Conservation (phyloP, 1,140 invertebrate species). For the Venturia canescens region DNA sequence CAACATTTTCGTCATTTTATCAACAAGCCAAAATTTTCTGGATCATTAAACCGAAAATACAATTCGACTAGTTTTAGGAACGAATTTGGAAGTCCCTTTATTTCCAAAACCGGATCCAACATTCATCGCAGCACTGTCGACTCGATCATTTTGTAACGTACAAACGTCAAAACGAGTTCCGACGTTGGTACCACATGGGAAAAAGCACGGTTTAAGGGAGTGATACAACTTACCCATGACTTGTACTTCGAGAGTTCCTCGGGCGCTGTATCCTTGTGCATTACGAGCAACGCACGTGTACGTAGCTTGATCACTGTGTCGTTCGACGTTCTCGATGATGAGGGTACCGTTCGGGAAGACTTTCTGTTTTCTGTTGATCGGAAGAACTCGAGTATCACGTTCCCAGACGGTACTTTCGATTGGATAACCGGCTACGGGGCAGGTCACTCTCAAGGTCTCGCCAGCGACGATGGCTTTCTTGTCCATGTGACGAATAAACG, state of each 20-base stretch:
- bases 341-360: conserved; percentile 96
- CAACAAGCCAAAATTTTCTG: too few relatives aligned
- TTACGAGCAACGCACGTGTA: conserved; percentile 96
- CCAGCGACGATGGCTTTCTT: conserved; percentile 96
- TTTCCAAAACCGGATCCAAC: not conserved
- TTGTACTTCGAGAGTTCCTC: conserved; percentile 92
- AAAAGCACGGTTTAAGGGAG: conserved; percentile 2
- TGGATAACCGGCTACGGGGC: conserved; percentile 96
- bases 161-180: not conserved
- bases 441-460: conserved; percentile 91
- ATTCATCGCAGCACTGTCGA: not conserved
- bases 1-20: too few relatives aligned
- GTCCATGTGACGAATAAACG: conserved; percentile 93
- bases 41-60: too few relatives aligned
- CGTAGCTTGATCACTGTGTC: conserved; percentile 93
- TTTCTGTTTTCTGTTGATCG: conserved; percentile 96
- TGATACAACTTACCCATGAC: conserved; percentile 91
- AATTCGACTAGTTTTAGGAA: too few relatives aligned
- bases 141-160: not conserved
- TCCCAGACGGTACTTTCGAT: conserved; percentile 96
- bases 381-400: conserved; percentile 87
- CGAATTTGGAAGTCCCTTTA: too few relatives aligned
- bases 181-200: too few relatives aligned
- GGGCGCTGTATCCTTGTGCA: conserved; percentile 91
- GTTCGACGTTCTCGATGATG: conserved; percentile 95